Evolutionary conservation across 2,888 invertebrate species (phyloP).

Genomic region (Hyppa rectilinea): DNA sequence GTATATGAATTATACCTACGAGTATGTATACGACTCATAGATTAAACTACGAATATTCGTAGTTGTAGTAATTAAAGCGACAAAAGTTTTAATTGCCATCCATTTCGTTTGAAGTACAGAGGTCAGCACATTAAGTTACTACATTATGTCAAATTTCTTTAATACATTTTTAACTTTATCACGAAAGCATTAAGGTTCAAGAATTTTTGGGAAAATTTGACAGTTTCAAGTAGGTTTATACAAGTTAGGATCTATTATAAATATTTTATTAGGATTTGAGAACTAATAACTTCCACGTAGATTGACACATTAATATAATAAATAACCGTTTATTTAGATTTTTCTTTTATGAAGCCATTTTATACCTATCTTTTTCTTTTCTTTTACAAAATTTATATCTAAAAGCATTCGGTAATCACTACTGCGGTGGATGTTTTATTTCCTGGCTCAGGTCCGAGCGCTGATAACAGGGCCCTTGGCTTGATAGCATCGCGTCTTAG

Average conservation of each 20-base stretch:
- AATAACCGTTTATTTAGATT: conserved; percentile 12
- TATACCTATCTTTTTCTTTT: conserved; percentile 12
- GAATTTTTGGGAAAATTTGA: too few relatives aligned
- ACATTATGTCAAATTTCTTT: too few relatives aligned
- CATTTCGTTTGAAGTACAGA: conserved; percentile 32
- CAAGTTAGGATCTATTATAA: conserved; percentile 14
- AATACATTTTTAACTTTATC: too few relatives aligned
- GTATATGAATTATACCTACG: too few relatives aligned
- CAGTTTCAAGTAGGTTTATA: too few relatives aligned
- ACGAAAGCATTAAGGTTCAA: too few relatives aligned
- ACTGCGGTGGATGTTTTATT: conserved; percentile 79
- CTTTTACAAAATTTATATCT: conserved; percentile 8
- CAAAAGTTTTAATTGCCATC: conserved; percentile 40
- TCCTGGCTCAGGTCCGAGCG: conserved; percentile 75
- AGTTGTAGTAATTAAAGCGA: conserved; percentile 8
- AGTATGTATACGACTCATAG: conserved; percentile 6
- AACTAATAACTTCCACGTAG: conserved; percentile 3
- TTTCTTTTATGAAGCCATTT: conserved; percentile 37
- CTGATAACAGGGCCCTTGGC: conserved; percentile 80
- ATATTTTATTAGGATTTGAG: conserved; percentile 30
- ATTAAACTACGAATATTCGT: conserved; percentile 9
- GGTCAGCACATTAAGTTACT: too few relatives aligned
- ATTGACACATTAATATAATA: conserved; percentile 54
- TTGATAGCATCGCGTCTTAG: conserved; percentile 78
- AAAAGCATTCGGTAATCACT: conserved; percentile 69